A percentile compares a stretch with the other conserved stretches of the same genome.
Evolutionary conservation across 2,888 invertebrate genomes (phyloP).

Genomic region (Temnothorax unifasciatus): DNA sequence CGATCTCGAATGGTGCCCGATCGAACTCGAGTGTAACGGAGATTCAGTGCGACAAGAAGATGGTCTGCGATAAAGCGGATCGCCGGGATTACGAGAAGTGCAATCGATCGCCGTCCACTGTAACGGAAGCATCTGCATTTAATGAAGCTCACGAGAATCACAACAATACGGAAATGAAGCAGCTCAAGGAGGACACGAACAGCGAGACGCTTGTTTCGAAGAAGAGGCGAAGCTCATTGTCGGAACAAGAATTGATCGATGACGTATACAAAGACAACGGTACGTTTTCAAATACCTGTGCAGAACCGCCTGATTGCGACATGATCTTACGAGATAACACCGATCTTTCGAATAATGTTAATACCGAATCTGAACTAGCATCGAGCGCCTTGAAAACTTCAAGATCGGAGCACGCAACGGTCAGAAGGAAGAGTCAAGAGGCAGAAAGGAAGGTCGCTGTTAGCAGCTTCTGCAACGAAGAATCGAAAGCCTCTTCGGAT

Average conservation of each 20-base stretch:
- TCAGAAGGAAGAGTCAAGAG: conserved; percentile 30
- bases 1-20: conserved; percentile 38
- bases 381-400: background rate
- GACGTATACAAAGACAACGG: conserved; percentile 46
- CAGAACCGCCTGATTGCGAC: background rate
- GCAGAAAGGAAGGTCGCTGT: background rate
- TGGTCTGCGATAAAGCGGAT: conserved; percentile 10
- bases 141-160: conserved; percentile 1
- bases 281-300: background rate
- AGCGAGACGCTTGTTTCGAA: conserved; percentile 23
- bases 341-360: background rate
- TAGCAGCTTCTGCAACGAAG: conserved; percentile 9
- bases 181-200: background rate
- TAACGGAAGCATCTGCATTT: background rate
- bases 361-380: conserved; percentile 2
- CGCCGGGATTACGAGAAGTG: conserved; percentile 8
- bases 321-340: background rate
- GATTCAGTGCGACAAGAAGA: conserved; percentile 35
- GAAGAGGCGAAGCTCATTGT: conserved; percentile 15
- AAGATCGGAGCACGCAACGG: background rate
- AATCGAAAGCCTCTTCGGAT: conserved; percentile 12
- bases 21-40: conserved; percentile 31
- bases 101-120: background rate
- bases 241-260: conserved; percentile 27
- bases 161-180: background rate